Evolutionary conservation across 2,888 invertebrate genomes (phyloP).

Genomic region (Agriotes lineatus): DNA sequence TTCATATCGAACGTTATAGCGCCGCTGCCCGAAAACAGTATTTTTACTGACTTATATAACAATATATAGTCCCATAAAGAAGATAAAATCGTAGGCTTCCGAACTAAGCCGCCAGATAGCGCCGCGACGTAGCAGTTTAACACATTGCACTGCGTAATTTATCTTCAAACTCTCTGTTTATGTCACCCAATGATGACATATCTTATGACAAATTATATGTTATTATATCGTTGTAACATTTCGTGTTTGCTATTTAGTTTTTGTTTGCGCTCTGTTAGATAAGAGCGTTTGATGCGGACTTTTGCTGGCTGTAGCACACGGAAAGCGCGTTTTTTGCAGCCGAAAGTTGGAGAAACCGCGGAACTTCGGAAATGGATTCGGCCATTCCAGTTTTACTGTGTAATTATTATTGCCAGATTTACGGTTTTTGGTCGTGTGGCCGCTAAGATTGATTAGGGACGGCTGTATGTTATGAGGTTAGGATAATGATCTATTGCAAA

Average conservation of each 20-base stretch:
- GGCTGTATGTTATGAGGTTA: no score
- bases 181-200: constrained; percentile 31
- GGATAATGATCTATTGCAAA: no score
- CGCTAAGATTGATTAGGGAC: no score
- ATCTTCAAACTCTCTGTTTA: constrained; percentile 31
- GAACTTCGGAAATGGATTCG: not conserved
- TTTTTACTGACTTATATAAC: constrained; percentile 20
- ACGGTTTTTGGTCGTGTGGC: no score
- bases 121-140: constrained; percentile 15
- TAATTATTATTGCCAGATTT: no score
- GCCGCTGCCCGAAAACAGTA: not conserved
- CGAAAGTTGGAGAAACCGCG: not conserved
- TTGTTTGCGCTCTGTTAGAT: constrained; percentile 25
- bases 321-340: not conserved
- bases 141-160: constrained; percentile 30
- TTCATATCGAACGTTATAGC: not conserved
- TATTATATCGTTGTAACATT: constrained; percentile 29
- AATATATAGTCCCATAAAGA: constrained; percentile 25
- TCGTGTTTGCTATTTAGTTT: constrained; percentile 27
- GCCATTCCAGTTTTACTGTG: no score
- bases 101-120: constrained; percentile 10
- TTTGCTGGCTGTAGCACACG: not conserved
- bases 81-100: constrained; percentile 21
- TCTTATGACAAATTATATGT: constrained; percentile 36
- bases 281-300: constrained; percentile 18